phyloP scores from a whole-genome alignment of 2,113 vertebrate species.

The Emberiza fucata region DNA sequence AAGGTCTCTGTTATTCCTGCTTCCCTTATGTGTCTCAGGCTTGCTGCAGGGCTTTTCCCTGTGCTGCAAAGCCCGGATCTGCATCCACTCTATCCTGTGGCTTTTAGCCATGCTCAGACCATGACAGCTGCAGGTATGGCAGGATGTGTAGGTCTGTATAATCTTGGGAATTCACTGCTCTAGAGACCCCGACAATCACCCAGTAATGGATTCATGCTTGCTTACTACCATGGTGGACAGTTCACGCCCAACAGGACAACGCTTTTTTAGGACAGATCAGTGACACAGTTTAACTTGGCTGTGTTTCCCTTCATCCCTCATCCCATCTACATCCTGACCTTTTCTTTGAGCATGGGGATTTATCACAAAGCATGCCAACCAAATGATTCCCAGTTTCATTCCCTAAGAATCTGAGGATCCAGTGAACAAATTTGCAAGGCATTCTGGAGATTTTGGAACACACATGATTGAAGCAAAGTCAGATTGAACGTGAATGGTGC shows the following conservation, averaged over 20 bases:
- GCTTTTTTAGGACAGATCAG: neutral
- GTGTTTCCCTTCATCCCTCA: neutral
- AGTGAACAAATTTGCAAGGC: neutral
- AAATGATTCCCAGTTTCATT: neutral
- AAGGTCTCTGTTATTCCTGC: neutral
- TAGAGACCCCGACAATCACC: neutral
- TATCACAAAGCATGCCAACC: neutral
- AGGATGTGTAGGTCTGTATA: neutral
- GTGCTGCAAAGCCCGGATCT: neutral
- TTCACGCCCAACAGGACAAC: neutral
- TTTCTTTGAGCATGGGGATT: neutral
- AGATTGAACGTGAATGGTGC: neutral
- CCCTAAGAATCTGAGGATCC: neutral
- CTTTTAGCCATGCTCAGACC: neutral
- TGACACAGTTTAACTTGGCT: neutral
- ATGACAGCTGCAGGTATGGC: neutral
- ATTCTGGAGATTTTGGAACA: neutral
- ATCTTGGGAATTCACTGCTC: neutral
- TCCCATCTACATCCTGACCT: neutral
- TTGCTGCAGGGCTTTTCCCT: neutral
- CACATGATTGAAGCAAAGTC: neutral
- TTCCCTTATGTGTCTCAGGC: neutral
- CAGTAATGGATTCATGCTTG: neutral
- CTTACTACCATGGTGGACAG: neutral
- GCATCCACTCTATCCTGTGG: rapidly evolving